Percentiles rank a stretch among this genome's conserved stretches.
phyloP scores from a whole-genome alignment of 2,113 vertebrate genomes.

The Natator depressus region DNA sequence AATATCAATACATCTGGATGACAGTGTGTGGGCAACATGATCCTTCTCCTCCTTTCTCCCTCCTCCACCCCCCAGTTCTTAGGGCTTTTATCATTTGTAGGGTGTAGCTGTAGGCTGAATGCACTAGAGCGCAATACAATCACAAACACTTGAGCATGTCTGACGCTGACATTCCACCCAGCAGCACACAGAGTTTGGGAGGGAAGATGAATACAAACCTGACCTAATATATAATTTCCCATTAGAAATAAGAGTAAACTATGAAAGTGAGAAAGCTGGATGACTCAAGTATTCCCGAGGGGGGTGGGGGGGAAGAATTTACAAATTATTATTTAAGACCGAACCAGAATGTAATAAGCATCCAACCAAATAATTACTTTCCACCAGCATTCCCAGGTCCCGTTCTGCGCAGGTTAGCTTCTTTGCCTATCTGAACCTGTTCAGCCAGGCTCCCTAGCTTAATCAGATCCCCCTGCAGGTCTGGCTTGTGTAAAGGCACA shows the following conservation, averaged over 20 bases:
- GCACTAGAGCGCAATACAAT: neutral
- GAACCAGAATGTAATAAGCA: neutral
- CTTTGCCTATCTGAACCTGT: neutral
- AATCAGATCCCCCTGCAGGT: neutral
- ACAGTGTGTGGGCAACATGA: rapidly evolving
- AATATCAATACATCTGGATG: neutral
- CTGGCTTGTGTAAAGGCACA: neutral
- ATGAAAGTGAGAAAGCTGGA: too few relatives aligned
- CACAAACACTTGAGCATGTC: neutral
- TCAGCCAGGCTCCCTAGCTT: neutral
- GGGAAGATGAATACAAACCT: neutral
- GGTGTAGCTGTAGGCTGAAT: neutral
- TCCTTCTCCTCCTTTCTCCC: neutral
- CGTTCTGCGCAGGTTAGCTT: neutral
- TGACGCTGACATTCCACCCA: neutral
- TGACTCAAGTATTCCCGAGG: neutral
- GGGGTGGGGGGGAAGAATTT: neutral
- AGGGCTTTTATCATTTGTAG: neutral
- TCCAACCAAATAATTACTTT: neutral
- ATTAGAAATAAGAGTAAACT: neutral
- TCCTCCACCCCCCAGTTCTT: neutral
- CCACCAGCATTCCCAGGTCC: neutral
- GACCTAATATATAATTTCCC: neutral
- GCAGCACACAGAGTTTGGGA: neutral
- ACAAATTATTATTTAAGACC: neutral